These are phyloP conservation scores for Sinohyriopsis cumingii DNA, from an alignment of 2,888 invertebrate species.

Conservation along the genomic window DNA sequence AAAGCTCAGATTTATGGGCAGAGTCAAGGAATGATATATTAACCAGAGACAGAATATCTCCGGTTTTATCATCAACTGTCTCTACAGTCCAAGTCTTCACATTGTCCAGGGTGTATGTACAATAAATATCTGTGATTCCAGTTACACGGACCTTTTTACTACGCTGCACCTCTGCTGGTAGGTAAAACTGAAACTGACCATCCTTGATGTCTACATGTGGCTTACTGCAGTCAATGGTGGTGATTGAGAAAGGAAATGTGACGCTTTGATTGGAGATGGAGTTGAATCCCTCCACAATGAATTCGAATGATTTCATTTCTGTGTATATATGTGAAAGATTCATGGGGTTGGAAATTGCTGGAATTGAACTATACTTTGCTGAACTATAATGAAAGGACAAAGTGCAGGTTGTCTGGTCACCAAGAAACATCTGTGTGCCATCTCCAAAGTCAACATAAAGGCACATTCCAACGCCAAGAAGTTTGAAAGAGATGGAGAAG, in stretches of 20 bases:
- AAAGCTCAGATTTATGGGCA: slow-evolving; percentile 42
- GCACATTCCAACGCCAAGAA: slow-evolving; percentile 51
- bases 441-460: slow-evolving; percentile 55
- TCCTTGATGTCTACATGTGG: slow-evolving; percentile 52
- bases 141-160: slow-evolving; percentile 26
- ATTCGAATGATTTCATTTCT: slow-evolving; percentile 19
- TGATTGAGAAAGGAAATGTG: slow-evolving; percentile 40
- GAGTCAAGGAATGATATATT: slow-evolving; percentile 21
- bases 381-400: neutral
- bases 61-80: slow-evolving; percentile 36
- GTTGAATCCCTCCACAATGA: slow-evolving; percentile 37
- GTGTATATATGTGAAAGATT: slow-evolving; percentile 24
- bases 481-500: slow-evolving; percentile 45
- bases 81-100: slow-evolving; percentile 55
- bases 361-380: neutral
- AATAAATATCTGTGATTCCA: slow-evolving; percentile 51
- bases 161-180: neutral
- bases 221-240: slow-evolving; percentile 46
- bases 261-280: slow-evolving; percentile 12
- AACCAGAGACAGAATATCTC: slow-evolving; percentile 17
- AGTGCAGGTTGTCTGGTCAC: slow-evolving; percentile 28
- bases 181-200: slow-evolving; percentile 12
- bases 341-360: slow-evolving; percentile 9
- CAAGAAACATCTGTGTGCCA: slow-evolving; percentile 23
- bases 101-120: slow-evolving; percentile 54